phyloP scores from a whole-genome alignment of 2,888 invertebrate species.

The Cataglyphis livida region DNA sequence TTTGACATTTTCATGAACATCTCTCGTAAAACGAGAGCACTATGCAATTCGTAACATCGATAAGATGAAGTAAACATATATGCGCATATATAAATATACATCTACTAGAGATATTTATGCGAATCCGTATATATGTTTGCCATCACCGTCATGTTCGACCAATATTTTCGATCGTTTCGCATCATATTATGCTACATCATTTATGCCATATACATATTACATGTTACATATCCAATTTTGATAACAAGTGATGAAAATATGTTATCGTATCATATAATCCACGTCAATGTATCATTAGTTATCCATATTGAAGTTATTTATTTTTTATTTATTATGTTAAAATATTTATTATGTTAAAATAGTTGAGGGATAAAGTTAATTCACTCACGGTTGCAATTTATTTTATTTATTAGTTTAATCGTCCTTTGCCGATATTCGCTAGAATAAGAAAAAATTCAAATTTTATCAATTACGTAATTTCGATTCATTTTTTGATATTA shows the following conservation, averaged over 20 bases:
- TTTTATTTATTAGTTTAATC: background rate
- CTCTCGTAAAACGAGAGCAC: constrained; percentile 50
- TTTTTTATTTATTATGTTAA: background rate
- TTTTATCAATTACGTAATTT: constrained; percentile 18
- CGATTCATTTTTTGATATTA: constrained; percentile 26
- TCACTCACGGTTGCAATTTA: background rate
- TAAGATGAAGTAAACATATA: constrained; percentile 57
- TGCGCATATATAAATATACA: constrained; percentile 60
- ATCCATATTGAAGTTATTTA: background rate
- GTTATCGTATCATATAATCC: constrained; percentile 26
- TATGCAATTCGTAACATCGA: constrained; percentile 65
- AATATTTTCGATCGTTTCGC: constrained; percentile 46
- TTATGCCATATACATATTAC: constrained; percentile 13
- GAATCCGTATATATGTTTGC: constrained; percentile 45
- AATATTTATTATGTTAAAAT: background rate
- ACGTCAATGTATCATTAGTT: background rate
- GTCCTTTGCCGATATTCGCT: background rate
- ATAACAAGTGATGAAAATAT: constrained; percentile 61
- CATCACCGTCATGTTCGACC: constrained; percentile 46
- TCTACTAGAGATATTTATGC: constrained; percentile 66
- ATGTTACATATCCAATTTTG: constrained; percentile 24
- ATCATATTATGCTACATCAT: constrained; percentile 18
- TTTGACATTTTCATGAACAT: constrained; percentile 63
- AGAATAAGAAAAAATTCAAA: constrained; percentile 1
- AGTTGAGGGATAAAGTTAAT: background rate